A percentile compares a stretch with the other conserved stretches of the same genome.
phyloP scores from a whole-genome alignment of 2,888 invertebrate species.

The Caenorhabditis zanzibari region DNA sequence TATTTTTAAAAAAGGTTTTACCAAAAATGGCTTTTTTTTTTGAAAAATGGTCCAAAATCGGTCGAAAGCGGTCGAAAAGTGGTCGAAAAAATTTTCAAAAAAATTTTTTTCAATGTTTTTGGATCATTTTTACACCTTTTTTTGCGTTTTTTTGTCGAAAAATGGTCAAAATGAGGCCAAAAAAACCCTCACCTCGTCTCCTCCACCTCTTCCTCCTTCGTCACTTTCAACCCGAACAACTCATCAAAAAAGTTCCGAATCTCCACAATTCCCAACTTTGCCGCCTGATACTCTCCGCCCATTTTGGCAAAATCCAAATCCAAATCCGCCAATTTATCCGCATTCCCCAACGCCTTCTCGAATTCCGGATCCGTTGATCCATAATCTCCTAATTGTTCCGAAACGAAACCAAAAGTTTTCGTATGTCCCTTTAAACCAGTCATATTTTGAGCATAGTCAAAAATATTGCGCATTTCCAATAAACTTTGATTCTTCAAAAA shows the following conservation, averaged over 20 bases:
- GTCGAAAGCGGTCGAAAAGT: no score
- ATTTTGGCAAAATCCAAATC: not conserved
- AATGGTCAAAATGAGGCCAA: no score
- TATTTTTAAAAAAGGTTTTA: no score
- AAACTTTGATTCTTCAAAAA: not conserved
- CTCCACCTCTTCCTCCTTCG: not conserved
- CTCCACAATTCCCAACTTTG: not conserved
- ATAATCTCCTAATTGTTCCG: not conserved
- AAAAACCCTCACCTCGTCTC: not conserved
- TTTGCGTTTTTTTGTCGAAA: no score
- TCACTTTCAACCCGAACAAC: not conserved
- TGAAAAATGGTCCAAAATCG: no score
- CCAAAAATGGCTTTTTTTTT: no score
- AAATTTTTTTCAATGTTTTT: no score
- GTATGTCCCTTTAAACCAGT: not conserved
- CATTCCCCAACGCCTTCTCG: not conserved
- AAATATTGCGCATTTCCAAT: not conserved
- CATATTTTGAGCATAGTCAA: not conserved
- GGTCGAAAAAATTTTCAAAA: no score
- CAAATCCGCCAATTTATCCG: not conserved
- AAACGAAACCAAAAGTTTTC: not conserved
- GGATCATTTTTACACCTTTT: no score
- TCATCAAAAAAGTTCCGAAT: conserved; percentile 2
- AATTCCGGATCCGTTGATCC: not conserved
- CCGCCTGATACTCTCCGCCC: not conserved